Base-by-base conservation (phyloP, 2,113 vertebrate species). In the Diadophis punctatus region DNA sequence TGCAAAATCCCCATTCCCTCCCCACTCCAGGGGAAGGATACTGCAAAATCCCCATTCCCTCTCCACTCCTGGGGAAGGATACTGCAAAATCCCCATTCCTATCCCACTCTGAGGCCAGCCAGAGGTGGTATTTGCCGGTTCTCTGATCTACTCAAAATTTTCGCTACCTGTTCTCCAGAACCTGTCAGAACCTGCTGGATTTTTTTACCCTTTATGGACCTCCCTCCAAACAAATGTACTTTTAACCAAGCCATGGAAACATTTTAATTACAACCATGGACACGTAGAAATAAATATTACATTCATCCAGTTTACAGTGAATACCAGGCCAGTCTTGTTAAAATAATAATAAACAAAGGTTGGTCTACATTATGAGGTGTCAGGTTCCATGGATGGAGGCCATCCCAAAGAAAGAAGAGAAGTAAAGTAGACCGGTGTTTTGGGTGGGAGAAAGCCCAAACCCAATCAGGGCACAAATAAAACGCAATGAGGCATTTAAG, bases 261-360 rank as follows among this genome's bases (percentile, higher is more conserved):
- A 97, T 97, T 98, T 98, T 98, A 98, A 98, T 98, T 98, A 98
- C 97, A 97, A 95, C 92, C 23, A 90, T 97, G 96, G 97, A 94
- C 96, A 96, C 58, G 96, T 97, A 96, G 97, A 98, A 97, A 97
- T 97, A 97, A 97, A 97, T 97, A 97, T 97, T 97, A 98, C 96
- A 96, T 97, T 97, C 97, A 97, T 96, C 97, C 96, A 96, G 94
- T 97, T 97, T 98, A 97, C 96, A 97, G 96, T 94, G 96, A 94
- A 95, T 97, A 97, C 97, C 97, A 97, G 97, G 97, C 96, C 96
- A 97, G 95, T 51, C 94, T 94, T 96, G 96, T 97, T 96, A 84
- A 97, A 95, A 68, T 58, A n/a, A 68, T 30, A 63, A 30, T 30
- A 63, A 68, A 63, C 25, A 58, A 30, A 96, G 0, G 60, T 95